Conservation (phyloP, 2,113 vertebrate genomes). For the Falco punctatus region DNA sequence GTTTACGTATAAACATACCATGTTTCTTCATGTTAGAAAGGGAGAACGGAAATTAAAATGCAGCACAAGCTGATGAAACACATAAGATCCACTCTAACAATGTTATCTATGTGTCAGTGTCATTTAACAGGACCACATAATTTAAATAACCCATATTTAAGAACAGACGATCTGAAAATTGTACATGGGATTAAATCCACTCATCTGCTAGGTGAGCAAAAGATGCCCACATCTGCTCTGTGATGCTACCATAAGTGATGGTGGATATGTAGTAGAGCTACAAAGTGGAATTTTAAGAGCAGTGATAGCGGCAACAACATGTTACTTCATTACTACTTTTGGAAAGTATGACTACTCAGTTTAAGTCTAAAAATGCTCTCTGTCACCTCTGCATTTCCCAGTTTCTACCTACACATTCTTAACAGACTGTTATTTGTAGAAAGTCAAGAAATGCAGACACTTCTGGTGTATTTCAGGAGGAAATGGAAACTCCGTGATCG, state of each 20-base stretch:
- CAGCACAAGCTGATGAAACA: background rate
- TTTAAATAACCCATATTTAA: background rate
- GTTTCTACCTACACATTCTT: background rate
- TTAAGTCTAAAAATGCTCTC: background rate
- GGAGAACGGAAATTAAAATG: background rate
- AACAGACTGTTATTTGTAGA: background rate
- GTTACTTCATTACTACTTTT: background rate
- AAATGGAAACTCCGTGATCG: background rate
- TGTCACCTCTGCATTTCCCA: background rate
- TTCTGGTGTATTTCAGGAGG: background rate
- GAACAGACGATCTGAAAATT: background rate
- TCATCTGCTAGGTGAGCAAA: background rate
- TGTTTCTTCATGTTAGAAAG: background rate
- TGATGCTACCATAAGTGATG: background rate
- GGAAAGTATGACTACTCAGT: background rate
- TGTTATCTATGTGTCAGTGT: rapidly evolving
- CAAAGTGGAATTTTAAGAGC: background rate
- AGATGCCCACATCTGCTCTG: background rate
- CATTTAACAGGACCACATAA: background rate
- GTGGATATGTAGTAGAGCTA: background rate
- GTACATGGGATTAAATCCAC: background rate
- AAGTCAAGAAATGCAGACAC: background rate
- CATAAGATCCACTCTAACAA: background rate
- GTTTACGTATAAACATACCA: background rate
- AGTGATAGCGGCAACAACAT: background rate